Base-by-base conservation (phyloP, 64 coral and sea anemone species). In the Porites australiensis region DNA sequence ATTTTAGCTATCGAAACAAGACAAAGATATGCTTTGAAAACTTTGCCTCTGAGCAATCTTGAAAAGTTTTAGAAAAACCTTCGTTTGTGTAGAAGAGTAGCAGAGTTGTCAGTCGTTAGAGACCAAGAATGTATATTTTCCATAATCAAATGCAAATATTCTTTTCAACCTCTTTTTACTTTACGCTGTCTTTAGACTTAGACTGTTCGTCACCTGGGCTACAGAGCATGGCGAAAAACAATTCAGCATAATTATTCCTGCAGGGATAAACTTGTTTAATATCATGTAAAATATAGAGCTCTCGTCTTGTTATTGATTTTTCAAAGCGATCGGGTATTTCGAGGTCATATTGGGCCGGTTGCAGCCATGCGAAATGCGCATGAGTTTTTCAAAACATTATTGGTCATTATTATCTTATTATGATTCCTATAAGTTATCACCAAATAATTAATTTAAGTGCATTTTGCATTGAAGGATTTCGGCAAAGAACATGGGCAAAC, bases 221-320 rank as follows among this genome's bases (percentile, higher is more conserved):
- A 3, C 69, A 8, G 19, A 20, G 19, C 45, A 84, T 69, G 23
- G 51, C 20, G 63, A 84, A 2, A 68, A 84, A 69, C 49, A 51
- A 51, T 19, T 50, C 51, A 37, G 81, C 61, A 84, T 84, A 84
- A 69, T 84, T 68, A 69, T 43, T 13, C 7, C 11, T 82, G 58
- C 7, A 16, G 60, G 79, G 27, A 43, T 64, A 3, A 16, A 44
- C 9, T 2, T 4, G 12, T 6, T 60, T 5, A 8, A 45, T 27
- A 70, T 70, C 21, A 14, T 44, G 54, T 23, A 20, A 57, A 3
- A 55, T 12, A 4, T 21, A 20, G 23, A 18, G 46, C 3, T 16
- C 13, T 60, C 44, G 61, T 60, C 68, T 12, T 5, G 5, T 13
- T 72, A 6, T 71, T 72, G 20, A 44, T 72, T 44, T 11, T 19